Base-by-base conservation (phyloP, 2,113 vertebrate genomes). In the Sylvia atricapilla region DNA sequence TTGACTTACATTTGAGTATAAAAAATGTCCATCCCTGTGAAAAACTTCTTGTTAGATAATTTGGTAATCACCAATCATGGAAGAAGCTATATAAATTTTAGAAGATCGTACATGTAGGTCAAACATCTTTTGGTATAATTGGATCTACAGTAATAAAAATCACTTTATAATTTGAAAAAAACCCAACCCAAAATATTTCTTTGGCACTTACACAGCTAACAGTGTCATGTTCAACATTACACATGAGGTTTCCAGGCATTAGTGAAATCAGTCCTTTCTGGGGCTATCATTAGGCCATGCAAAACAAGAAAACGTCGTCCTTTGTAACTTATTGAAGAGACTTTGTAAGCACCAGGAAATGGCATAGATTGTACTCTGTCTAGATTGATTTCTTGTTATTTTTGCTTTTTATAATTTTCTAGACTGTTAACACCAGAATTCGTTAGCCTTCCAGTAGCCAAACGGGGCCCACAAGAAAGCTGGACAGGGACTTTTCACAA, bases 101-200 rank as follows among this genome's bases (percentile, higher is more conserved):
- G 23, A 58, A 60, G n/a, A n/a, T 59, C 20, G 9, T 46, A 17
- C 23, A 62, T 8, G 33, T n/a, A 85, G 10, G 16, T 67, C 37
- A 82, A 90, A 87, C 1, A 5, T 37, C 6, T 79, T 72, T 89
- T 28, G 31, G 16, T 28, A 43, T 25, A 60, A 72, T 50, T 91
- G 39, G 47, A 68, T 39, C 49, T 84, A 80, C 19, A 67, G 35
- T 75, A 78, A 68, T 15, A 75, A 84, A 91, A 86, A 37, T 20
- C 1, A 8, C 11, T n/a, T 49, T 47, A 24, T 53, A 81, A 62
- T 64, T 72, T 52, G 13, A 4, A 21, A 53, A 28, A 12, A 15
- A 7, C 5, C 2, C 6, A 20, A 15, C 5, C 1, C 22, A 10
- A 37, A 35, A 25, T 3, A 11, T 15, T n/a, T 83, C 4, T 66